Percentiles rank a stretch among this genome's conserved stretches.
These are phyloP conservation scores for Harlomillsia oculata DNA, from an alignment of 1,140 invertebrate genomes.

Conservation along the genomic window DNA sequence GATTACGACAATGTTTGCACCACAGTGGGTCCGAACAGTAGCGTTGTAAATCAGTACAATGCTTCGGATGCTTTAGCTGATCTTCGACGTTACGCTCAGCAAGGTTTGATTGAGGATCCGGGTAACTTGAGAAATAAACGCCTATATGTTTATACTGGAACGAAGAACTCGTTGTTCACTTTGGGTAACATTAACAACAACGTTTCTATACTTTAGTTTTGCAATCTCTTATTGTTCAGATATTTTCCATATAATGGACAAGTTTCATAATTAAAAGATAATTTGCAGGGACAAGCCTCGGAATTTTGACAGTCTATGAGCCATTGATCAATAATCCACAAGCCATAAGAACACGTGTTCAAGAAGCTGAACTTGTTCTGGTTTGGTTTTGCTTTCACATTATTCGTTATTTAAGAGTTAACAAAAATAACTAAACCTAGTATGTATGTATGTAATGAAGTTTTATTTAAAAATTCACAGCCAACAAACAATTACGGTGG, in stretches of 20 bases:
- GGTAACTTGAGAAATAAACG: conserved; percentile 24
- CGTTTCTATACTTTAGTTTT: not conserved
- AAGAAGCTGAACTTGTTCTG: conserved; percentile 26
- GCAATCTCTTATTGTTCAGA: not conserved
- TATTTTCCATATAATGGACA: too few relatives aligned
- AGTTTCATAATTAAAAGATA: too few relatives aligned
- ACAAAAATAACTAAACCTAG: not conserved
- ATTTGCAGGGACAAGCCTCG: conserved; percentile 25
- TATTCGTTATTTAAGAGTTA: not conserved
- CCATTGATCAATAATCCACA: conserved; percentile 25
- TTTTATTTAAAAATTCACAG: not conserved
- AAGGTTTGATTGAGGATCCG: conserved; percentile 26
- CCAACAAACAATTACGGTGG: conserved; percentile 8
- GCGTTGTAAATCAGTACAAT: not conserved
- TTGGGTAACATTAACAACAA: conserved; percentile 15
- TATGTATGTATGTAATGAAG: not conserved
- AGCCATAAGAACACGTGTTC: conserved; percentile 23
- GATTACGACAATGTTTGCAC: conserved; percentile 28
- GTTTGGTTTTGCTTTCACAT: too few relatives aligned
- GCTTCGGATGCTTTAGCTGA: conserved; percentile 15
- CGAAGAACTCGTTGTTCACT: conserved; percentile 21
- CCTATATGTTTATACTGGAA: conserved; percentile 30
- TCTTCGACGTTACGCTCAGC: conserved; percentile 21
- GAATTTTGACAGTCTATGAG: conserved; percentile 27
- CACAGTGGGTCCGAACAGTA: not conserved